Percentiles rank a stretch among this genome's conserved stretches.
Conservation (phyloP, 1,140 invertebrate genomes). For the Drosophila athabasca region DNA sequence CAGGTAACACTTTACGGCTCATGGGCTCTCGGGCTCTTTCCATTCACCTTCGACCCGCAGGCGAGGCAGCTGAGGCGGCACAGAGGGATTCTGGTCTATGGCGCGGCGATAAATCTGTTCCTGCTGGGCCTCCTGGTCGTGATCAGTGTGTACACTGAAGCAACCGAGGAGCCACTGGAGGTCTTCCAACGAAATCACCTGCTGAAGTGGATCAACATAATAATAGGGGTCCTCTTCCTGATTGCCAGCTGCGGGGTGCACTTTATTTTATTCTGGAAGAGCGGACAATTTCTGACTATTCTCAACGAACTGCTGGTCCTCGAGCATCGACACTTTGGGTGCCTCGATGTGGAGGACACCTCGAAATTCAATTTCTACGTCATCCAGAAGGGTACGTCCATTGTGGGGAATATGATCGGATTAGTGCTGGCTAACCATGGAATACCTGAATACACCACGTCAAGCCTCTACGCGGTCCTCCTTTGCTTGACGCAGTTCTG, state of each 20-base stretch:
- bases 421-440: neutral
- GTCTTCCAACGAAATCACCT: constrained; percentile 30
- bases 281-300: constrained; percentile 1
- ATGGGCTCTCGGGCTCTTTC: constrained; percentile 36
- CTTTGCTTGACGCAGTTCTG: constrained; percentile 1
- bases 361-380: constrained; percentile 7
- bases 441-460: neutral
- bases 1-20: constrained; percentile 22
- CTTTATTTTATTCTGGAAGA: constrained; percentile 27
- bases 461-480: rapidly evolving
- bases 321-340: constrained; percentile 14
- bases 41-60: constrained; percentile 23
- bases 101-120: constrained; percentile 13
- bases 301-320: constrained; percentile 33
- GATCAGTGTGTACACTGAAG: rapidly evolving
- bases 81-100: constrained; percentile 37
- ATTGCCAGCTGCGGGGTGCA: constrained; percentile 2
- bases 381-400: constrained; percentile 8
- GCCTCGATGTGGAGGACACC: neutral
- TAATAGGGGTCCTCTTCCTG: constrained; percentile 5
- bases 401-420: neutral
- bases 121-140: neutral
- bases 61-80: constrained; percentile 12
- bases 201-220: constrained; percentile 3
- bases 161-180: neutral